phyloP scores from a whole-genome alignment of 2,888 invertebrate species.

The Cosmia trapezina region DNA sequence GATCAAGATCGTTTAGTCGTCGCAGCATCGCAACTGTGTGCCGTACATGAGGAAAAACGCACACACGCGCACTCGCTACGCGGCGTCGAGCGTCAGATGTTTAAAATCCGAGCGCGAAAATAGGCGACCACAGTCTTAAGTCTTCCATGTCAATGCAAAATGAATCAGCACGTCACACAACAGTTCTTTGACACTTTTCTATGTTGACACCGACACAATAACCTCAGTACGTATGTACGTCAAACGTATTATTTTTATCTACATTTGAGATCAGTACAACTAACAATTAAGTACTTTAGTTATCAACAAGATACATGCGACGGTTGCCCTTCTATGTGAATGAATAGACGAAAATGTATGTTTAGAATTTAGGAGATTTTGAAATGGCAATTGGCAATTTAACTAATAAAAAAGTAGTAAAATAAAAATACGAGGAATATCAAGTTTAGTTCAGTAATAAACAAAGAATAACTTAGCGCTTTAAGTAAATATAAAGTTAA shows the following conservation, averaged over 20 bases:
- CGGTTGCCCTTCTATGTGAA: conserved; percentile 3
- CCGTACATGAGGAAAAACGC: too few relatives aligned
- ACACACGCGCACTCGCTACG: too few relatives aligned
- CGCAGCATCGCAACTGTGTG: too few relatives aligned
- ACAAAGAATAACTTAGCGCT: conserved; percentile 18
- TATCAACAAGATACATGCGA: conserved; percentile 25
- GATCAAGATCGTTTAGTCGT: too few relatives aligned
- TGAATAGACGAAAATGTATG: background rate
- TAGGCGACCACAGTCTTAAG: too few relatives aligned
- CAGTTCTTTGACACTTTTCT: conserved; percentile 64
- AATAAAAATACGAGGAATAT: conserved; percentile 9
- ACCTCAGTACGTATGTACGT: conserved; percentile 52
- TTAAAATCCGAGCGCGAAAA: too few relatives aligned
- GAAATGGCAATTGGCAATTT: background rate
- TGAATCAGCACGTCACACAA: conserved; percentile 43
- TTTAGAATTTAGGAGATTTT: background rate
- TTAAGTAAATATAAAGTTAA: conserved; percentile 19
- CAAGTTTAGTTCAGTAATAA: conserved; percentile 18
- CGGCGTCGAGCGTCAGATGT: too few relatives aligned
- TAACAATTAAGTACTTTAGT: conserved; percentile 34
- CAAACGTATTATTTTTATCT: conserved; percentile 60
- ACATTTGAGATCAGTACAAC: conserved; percentile 23
- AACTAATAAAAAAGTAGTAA: conserved; percentile 22
- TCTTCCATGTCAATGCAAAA: conserved; percentile 14
- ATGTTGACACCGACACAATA: conserved; percentile 64